Evolutionary conservation across 2,888 invertebrate genomes (phyloP).

Genomic region (Idaea aversata): DNA sequence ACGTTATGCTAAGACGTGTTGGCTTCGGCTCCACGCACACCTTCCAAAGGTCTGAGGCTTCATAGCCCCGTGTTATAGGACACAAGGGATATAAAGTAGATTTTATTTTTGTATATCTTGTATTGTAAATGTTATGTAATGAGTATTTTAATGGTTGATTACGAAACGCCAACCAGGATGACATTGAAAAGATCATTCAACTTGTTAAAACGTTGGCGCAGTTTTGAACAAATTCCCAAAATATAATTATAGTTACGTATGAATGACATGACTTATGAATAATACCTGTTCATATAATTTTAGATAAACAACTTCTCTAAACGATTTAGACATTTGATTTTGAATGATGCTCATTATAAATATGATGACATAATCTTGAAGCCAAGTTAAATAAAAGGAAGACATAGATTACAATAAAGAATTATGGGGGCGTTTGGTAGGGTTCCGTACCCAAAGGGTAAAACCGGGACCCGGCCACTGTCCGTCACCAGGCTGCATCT

Average conservation of each 20-base stretch:
- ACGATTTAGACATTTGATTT: neutral
- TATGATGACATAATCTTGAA: neutral
- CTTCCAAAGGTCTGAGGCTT: too few relatives aligned
- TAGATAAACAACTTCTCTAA: neutral
- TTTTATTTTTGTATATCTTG: too few relatives aligned
- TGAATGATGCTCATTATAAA: neutral
- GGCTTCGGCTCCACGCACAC: too few relatives aligned
- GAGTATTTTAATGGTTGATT: slow-evolving; percentile 7
- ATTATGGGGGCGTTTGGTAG: too few relatives aligned
- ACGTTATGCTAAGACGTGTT: too few relatives aligned
- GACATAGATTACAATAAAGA: neutral
- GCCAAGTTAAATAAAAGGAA: neutral
- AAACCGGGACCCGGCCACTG: too few relatives aligned
- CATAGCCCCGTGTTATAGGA: too few relatives aligned
- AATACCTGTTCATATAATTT: neutral
- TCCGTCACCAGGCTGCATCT: too few relatives aligned
- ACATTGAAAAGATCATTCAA: slow-evolving; percentile 26
- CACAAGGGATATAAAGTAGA: too few relatives aligned
- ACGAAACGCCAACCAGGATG: slow-evolving; percentile 14
- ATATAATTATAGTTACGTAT: slow-evolving; percentile 4
- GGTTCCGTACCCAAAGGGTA: too few relatives aligned
- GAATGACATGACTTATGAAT: slow-evolving; percentile 1
- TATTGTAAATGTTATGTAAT: neutral
- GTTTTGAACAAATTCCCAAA: slow-evolving; percentile 2
- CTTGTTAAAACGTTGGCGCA: slow-evolving; percentile 14